These are phyloP conservation scores for Apamea monoglypha DNA, from an alignment of 2,888 invertebrate species.

Conservation along the genomic window DNA sequence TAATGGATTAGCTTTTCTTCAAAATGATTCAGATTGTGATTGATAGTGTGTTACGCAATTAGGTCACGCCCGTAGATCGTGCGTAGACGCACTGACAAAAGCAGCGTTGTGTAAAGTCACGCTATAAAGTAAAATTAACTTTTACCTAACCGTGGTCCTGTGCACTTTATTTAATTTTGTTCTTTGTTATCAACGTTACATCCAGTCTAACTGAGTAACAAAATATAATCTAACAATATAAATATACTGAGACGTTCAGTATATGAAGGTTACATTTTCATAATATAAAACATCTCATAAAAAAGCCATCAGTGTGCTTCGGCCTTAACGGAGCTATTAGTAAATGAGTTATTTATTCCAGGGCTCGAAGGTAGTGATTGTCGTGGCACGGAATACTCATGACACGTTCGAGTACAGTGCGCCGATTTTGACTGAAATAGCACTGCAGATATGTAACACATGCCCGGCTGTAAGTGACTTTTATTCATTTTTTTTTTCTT, in stretches of 20 bases:
- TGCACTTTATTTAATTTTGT: background rate
- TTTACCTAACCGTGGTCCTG: background rate
- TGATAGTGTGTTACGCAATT: background rate
- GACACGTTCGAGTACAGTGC: slow-evolving; percentile 84
- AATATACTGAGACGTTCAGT: background rate
- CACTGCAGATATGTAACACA: slow-evolving; percentile 84
- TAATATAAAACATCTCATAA: background rate
- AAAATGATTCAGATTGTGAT: background rate
- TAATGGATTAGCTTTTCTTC: background rate
- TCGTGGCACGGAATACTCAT: slow-evolving; percentile 79
- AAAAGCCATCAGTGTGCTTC: background rate
- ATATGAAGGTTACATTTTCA: too few species aligned
- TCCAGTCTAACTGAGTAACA: background rate
- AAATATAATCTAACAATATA: background rate
- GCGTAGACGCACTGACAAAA: background rate
- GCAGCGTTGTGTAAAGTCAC: background rate
- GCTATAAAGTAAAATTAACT: background rate
- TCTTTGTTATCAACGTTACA: background rate
- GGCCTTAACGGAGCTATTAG: background rate
- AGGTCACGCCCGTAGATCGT: background rate
- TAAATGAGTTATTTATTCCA: slow-evolving; percentile 62
- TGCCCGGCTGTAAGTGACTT: slow-evolving; percentile 79
- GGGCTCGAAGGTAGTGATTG: slow-evolving; percentile 83
- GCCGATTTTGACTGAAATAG: slow-evolving; percentile 83
- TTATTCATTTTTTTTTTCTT: background rate